Conservation (phyloP, 2,113 vertebrate species). For the Lontra canadensis region DNA sequence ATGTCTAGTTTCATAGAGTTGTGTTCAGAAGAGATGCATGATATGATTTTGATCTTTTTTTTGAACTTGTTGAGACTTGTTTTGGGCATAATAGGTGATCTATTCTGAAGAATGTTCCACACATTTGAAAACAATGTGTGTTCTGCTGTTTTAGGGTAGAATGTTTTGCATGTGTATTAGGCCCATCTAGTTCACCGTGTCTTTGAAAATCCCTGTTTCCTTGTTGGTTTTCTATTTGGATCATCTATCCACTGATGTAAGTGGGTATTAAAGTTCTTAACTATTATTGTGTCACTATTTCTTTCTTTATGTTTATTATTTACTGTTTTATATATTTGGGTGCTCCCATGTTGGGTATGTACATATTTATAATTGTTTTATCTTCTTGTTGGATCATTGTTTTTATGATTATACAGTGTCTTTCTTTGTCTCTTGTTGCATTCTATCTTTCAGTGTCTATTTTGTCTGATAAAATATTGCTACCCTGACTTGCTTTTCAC, state of each 20-base stretch:
- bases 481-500: background rate
- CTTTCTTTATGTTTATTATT: background rate
- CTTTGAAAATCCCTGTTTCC: background rate
- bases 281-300: background rate
- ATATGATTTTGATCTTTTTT: background rate
- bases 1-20: background rate
- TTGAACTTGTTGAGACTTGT: background rate
- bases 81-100: background rate
- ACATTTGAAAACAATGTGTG: background rate
- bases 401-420: background rate
- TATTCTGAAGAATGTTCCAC: background rate
- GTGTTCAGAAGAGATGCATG: background rate
- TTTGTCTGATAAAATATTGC: background rate
- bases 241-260: background rate
- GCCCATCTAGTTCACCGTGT: background rate
- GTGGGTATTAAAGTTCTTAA: background rate
- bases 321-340: background rate
- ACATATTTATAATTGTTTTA: background rate
- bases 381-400: background rate
- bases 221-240: background rate
- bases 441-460: background rate
- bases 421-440: background rate
- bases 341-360: background rate
- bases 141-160: background rate
- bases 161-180: background rate